Base-by-base conservation (phyloP, 2,888 invertebrate species). In the Taphrorychus bicolor region DNA sequence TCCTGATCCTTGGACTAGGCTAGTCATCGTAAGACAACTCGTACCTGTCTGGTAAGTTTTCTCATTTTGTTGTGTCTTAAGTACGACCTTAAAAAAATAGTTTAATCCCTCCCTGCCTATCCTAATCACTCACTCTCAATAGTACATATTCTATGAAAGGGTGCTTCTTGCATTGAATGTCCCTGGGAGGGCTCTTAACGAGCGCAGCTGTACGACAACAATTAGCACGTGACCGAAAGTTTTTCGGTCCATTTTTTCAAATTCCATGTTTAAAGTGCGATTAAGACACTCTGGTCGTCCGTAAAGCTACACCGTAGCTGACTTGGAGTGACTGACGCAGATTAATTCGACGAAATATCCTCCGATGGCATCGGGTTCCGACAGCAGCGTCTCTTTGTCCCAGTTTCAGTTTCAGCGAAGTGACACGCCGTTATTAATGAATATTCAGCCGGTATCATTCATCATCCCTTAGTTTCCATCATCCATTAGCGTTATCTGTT, bases 351-450 rank as follows among this genome's bases (percentile, higher is more conserved):
- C 21, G 54, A 23, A 17, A 32, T 52, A 19, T 52, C 24, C n/a
- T n/a, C n/a, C n/a, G n/a, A n/a, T 51, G 32, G 40, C 54, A 54
- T 24, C 54, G 24, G 17, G 9, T 14, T 17, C 14, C 51, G 21
- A 21, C 21, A 19, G 19, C 48, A 48, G 48, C 48, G 48, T 22
- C 54, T 18, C 32, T 57, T 57, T 57, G 57, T 56, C 64, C 64
- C 60, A 69, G 69, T 69, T 69, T 64, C 64, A 69, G 69, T 65
- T 69, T 60, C 23, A 48, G 17, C 51, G 52, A 11, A 52, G 60
- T 45, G 69, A 69, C 69, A 69, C 32, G 53, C 49, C 49, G 51
- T 69, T 69, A 69, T 69, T 69, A 69, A 69, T 69, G 69, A 69
- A 68, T 68, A 68, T 68, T 68, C 68, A 54, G 56, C 40, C 52